A percentile compares a stretch with the other conserved stretches of the same genome.
Evolutionary conservation across 2,797 vertebrate genomes (phyloP).

Genomic region (Valencia hispanica): DNA sequence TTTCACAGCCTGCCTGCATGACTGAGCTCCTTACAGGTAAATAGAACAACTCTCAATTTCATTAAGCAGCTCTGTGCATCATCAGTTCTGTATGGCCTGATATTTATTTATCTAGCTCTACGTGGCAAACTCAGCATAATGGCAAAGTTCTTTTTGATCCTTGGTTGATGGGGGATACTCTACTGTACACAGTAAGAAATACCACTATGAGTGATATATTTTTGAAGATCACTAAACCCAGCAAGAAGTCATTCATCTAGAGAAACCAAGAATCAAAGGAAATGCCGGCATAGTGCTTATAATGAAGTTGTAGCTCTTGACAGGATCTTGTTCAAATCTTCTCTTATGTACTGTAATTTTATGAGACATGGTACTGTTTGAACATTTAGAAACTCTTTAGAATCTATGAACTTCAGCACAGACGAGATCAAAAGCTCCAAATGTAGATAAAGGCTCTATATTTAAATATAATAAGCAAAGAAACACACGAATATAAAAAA

Average conservation of each 20-base stretch:
- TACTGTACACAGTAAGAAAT: slow-evolving; percentile 31
- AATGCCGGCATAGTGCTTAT: slow-evolving; percentile 3
- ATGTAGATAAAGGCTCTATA: neutral
- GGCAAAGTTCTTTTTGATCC: slow-evolving; percentile 45
- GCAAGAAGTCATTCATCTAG: slow-evolving; percentile 21
- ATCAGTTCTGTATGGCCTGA: slow-evolving; percentile 35
- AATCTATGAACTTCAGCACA: neutral
- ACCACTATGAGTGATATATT: slow-evolving; percentile 20
- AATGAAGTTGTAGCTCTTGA: neutral
- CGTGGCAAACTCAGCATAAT: slow-evolving; percentile 42
- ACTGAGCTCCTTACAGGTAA: slow-evolving; percentile 57
- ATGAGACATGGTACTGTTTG: neutral
- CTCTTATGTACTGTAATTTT: neutral
- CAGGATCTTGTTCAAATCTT: slow-evolving; percentile 5
- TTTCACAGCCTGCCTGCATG: slow-evolving; percentile 46
- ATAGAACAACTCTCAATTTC: slow-evolving; percentile 54
- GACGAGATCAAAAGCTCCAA: neutral
- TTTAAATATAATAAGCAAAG: neutral
- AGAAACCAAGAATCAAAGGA: slow-evolving; percentile 19
- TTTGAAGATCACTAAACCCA: slow-evolving; percentile 15
- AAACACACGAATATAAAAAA: neutral
- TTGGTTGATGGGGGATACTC: slow-evolving; percentile 37
- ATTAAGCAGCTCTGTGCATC: slow-evolving; percentile 55
- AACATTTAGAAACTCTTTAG: neutral
- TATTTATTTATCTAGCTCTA: slow-evolving; percentile 54